Evolutionary conservation across 2,797 vertebrate species (phyloP).

Genomic region (Setipinna tenuifilis): DNA sequence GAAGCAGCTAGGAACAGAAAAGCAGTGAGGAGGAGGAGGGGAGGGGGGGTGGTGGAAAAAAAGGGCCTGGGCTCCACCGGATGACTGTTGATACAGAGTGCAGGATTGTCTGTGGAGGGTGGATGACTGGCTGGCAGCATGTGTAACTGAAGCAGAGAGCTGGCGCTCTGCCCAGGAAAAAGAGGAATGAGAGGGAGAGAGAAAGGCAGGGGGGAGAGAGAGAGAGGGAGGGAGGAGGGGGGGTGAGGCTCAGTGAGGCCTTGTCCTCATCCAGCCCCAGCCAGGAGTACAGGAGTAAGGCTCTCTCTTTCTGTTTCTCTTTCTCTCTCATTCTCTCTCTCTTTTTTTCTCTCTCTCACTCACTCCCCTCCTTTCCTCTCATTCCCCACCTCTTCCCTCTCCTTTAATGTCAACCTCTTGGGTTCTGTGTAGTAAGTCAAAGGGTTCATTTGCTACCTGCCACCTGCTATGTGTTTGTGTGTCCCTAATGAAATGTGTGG

Average conservation of each 20-base stretch:
- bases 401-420: background rate
- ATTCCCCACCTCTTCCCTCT: background rate
- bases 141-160: conserved; percentile 27
- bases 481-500: too few species aligned
- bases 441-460: conserved; percentile 7
- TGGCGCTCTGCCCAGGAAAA: conserved; percentile 14
- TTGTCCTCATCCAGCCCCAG: conserved; percentile 6
- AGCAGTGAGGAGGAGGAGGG: background rate
- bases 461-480: background rate
- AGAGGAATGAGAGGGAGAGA: background rate
- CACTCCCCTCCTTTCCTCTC: background rate
- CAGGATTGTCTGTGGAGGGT: conserved; percentile 20
- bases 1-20: background rate
- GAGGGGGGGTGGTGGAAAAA: too few species aligned
- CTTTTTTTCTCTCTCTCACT: background rate
- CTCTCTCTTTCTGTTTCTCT: background rate
- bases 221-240: background rate
- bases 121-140: conserved; percentile 16
- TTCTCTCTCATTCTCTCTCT: background rate
- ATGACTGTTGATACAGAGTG: conserved; percentile 17
- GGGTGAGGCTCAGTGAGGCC: background rate
- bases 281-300: conserved; percentile 7
- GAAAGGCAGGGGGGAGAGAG: background rate
- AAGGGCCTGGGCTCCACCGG: background rate
- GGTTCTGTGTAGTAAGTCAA: conserved; percentile 14